A percentile compares a stretch with the other conserved stretches of the same genome.
Conservation (phyloP, 1,140 invertebrate species). For the Parapsyche elsis region DNA sequence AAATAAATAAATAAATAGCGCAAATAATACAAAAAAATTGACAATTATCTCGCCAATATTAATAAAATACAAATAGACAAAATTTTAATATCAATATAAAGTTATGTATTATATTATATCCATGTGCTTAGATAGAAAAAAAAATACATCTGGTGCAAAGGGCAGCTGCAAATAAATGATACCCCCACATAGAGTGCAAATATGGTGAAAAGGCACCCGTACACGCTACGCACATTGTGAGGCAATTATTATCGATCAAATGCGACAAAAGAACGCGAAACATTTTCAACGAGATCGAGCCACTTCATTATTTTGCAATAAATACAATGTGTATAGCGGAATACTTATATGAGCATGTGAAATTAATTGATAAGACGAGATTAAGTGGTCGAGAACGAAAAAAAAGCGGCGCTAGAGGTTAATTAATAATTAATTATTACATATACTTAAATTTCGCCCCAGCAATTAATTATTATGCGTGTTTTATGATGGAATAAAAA, state of each 20-base stretch:
- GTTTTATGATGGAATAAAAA: too few relatives aligned
- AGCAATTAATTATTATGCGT: too few relatives aligned
- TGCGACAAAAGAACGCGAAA: neutral
- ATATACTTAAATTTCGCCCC: too few relatives aligned
- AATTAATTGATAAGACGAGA: too few relatives aligned
- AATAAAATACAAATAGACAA: neutral
- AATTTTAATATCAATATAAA: neutral
- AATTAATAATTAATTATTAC: too few relatives aligned
- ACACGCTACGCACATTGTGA: conserved; percentile 4
- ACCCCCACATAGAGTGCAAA: conserved; percentile 32
- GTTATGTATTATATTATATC: neutral
- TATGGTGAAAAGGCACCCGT: conserved; percentile 16
- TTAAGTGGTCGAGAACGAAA: too few relatives aligned
- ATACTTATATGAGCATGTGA: too few relatives aligned
- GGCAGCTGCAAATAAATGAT: conserved; percentile 36
- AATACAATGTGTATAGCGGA: too few relatives aligned
- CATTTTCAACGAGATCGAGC: neutral
- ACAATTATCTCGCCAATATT: too few relatives aligned
- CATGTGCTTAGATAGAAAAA: neutral
- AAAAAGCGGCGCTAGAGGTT: too few relatives aligned
- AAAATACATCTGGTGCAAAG: conserved; percentile 42
- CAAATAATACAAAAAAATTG: too few relatives aligned
- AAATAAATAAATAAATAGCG: too few relatives aligned
- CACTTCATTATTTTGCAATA: conserved; percentile 6
- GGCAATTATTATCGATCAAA: conserved; percentile 17